phyloP scores from a whole-genome alignment of 2,113 vertebrate genomes.

The Tychaedon coryphoeus region DNA sequence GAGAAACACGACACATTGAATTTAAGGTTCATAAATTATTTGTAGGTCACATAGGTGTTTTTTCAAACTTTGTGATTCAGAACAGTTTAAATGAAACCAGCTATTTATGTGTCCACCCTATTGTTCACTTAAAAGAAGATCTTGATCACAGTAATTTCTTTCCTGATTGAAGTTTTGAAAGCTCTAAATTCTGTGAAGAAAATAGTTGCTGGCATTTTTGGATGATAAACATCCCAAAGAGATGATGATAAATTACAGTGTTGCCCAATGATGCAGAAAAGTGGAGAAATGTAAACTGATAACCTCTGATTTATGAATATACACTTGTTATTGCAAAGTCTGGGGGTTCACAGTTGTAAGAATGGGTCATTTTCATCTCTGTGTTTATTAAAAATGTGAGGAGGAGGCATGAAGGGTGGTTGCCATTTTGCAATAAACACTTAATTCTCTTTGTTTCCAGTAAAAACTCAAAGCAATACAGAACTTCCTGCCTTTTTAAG shows the following conservation, averaged over 20 bases:
- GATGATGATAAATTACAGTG: conserved; percentile 48
- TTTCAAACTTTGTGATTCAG: neutral
- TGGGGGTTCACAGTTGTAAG: neutral
- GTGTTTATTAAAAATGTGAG: conserved; percentile 3
- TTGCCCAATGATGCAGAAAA: conserved; percentile 25
- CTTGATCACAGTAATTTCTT: conserved; percentile 9
- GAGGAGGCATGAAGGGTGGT: neutral
- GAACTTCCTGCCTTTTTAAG: neutral
- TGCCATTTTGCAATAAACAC: neutral
- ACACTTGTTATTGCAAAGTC: neutral
- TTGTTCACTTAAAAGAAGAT: neutral
- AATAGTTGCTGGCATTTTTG: conserved; percentile 19
- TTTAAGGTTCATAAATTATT: neutral
- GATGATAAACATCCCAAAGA: conserved; percentile 24
- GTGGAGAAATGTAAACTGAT: neutral
- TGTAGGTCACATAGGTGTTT: neutral
- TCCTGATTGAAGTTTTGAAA: neutral
- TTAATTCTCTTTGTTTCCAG: neutral
- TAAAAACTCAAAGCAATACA: neutral
- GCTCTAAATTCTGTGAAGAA: conserved; percentile 12
- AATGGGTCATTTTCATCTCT: neutral
- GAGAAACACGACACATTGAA: neutral
- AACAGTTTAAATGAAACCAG: neutral
- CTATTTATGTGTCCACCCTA: neutral
- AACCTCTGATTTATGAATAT: conserved; percentile 26